Conservation (phyloP, 1,140 invertebrate genomes). For the Meloidogyne floridensis region DNA sequence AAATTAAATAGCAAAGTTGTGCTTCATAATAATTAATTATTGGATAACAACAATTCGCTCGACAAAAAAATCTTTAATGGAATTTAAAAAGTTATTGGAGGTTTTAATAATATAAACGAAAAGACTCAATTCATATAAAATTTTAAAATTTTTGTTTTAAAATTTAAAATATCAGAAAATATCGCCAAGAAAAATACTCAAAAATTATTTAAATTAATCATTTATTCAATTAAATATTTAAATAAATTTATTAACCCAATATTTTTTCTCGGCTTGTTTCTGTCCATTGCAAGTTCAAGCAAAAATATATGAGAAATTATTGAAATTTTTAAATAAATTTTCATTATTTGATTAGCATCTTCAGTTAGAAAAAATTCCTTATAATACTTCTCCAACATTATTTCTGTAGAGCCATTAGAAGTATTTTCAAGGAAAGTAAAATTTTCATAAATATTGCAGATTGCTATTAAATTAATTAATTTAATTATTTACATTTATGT, state of each 20-base stretch:
- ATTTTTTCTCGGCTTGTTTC: neutral
- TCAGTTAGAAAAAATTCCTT: neutral
- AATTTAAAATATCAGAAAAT: no score
- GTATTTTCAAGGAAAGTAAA: neutral
- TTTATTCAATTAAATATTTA: neutral
- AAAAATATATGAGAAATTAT: conserved; percentile 7
- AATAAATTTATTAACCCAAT: neutral
- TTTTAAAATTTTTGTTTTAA: no score
- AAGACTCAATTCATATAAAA: no score
- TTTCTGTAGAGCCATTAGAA: neutral
- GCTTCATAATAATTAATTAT: neutral
- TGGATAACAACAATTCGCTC: neutral
- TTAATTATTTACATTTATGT: no score
- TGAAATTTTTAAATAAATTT: neutral
- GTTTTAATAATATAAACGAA: no score
- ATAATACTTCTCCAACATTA: neutral
- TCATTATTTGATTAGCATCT: neutral
- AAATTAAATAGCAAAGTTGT: neutral
- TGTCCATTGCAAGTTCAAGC: neutral
- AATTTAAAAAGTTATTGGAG: no score
- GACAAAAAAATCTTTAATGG: neutral
- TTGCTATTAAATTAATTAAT: neutral
- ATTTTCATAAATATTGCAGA: neutral
- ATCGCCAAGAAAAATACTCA: no score
- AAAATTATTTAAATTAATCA: neutral